Base-by-base conservation (phyloP, 2,113 vertebrate genomes). In the Nycticebus coucang region DNA sequence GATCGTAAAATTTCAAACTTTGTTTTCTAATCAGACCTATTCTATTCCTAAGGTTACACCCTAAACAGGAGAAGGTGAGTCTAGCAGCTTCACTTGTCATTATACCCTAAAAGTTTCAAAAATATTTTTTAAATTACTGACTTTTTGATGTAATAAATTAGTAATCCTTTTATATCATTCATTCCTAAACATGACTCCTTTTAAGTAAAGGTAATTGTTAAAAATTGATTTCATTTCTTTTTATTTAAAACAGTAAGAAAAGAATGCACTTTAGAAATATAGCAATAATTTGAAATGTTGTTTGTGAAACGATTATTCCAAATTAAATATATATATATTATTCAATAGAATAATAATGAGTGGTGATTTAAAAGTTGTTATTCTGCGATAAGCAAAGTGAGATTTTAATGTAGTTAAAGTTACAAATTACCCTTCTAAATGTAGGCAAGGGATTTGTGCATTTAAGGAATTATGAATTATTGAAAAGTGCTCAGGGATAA, bases 391-490 rank as follows among this genome's bases (percentile, higher is more conserved):
- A 94, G 24, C 50, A 96, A 93, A 78, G 14, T 82, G 41, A 83
- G 64, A 87, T 60, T 71, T 75, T 89, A 87, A 87, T 5, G 21
- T 72, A 84, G 71, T 89, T 69, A 91, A 11, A 45, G 19, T 78
- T 66, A 91, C 35, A 94, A 87, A 89, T 95, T 93, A 84, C 14
- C 35, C 62, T 87, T 82, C 53, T 91, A 96, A 96, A 80, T 3
- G 15, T 69, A 89, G 64, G 30, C 33, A 93, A 94, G 71, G 45
- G 60, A 87, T 96, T 96, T 87, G 30, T 4, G 24, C n/a, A 93
- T 96, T 96, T 97, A 96, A 93, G 10, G 24, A 93, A 96, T 84
- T 94, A 95, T 95, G 71, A 97, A 97, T 96, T 96, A 96, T 89
- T 97, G 79, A 97, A 87, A 95, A 94, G 33, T 80, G 6, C 87